Conservation (phyloP, 2,888 invertebrate species). For the Calliopum simillimum region DNA sequence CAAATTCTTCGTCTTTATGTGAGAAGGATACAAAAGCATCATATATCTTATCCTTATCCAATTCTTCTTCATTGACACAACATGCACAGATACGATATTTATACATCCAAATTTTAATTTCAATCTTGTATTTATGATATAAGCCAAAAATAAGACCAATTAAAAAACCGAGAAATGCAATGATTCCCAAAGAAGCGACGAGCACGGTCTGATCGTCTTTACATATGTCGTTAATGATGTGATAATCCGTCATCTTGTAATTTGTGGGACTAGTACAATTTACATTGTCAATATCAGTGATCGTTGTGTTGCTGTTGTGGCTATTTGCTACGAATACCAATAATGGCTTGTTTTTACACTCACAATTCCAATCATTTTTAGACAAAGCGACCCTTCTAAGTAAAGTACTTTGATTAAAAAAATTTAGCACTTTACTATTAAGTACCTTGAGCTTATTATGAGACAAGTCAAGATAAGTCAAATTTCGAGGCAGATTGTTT, state of each 20-base stretch:
- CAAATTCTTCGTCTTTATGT: too few relatives aligned
- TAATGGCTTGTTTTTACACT: conserved; percentile 72
- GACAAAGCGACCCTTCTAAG: conserved; percentile 70
- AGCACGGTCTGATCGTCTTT: too few relatives aligned
- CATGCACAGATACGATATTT: too few relatives aligned
- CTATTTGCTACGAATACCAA: conserved; percentile 72
- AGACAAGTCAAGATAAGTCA: conserved; percentile 70
- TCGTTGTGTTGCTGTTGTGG: conserved; percentile 64
- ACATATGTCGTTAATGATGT: too few relatives aligned
- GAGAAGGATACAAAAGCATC: too few relatives aligned
- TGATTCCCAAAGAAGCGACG: too few relatives aligned
- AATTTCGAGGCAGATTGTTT: conserved; percentile 66
- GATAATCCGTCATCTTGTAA: too few relatives aligned
- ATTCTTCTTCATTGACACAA: too few relatives aligned
- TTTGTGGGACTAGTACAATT: conserved; percentile 54
- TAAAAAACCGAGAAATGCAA: too few relatives aligned
- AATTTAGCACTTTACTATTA: conserved; percentile 64
- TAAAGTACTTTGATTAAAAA: conserved; percentile 67
- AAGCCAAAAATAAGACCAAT: too few relatives aligned
- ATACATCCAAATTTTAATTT: conserved; percentile 21
- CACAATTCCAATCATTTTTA: conserved; percentile 80
- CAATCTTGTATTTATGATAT: too few relatives aligned
- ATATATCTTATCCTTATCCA: too few relatives aligned
- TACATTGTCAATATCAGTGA: conserved; percentile 58
- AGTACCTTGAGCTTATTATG: conserved; percentile 71